Evolutionary conservation across 2,113 vertebrate genomes (phyloP).

Genomic region (Pedetes capensis): DNA sequence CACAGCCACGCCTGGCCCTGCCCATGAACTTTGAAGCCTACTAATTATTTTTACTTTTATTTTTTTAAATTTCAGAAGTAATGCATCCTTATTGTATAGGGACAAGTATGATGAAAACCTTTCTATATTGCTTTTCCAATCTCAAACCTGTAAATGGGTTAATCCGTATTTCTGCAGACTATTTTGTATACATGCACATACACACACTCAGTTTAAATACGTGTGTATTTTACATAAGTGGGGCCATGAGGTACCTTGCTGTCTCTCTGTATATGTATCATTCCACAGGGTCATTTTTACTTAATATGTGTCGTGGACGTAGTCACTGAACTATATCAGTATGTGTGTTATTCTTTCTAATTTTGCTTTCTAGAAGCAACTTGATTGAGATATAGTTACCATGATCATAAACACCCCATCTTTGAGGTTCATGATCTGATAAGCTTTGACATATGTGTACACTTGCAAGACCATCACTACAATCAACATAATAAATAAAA

Average conservation of each 20-base stretch:
- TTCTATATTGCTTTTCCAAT: background rate
- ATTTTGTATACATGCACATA: background rate
- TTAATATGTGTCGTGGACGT: background rate
- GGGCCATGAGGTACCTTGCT: background rate
- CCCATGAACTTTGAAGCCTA: background rate
- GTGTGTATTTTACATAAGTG: background rate
- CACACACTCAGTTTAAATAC: background rate
- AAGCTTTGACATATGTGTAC: background rate
- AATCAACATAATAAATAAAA: background rate
- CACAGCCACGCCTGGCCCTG: too few relatives aligned
- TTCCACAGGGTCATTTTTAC: background rate
- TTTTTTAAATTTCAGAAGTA: conserved; percentile 31
- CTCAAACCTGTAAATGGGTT: background rate
- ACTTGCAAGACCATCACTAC: background rate
- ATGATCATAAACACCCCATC: background rate
- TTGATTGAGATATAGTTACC: background rate
- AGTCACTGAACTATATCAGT: too few relatives aligned
- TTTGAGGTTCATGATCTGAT: background rate
- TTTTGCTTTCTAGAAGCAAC: background rate
- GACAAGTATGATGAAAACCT: background rate
- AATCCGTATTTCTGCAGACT: background rate
- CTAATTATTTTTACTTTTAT: background rate
- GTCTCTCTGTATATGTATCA: background rate
- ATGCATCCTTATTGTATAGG: background rate
- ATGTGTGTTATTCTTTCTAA: conserved; percentile 3